Evolutionary conservation across 2,797 vertebrate species (phyloP), one percentile per base, ranked within the genome.

Genomic region (Acanthopagrus latus): DNA sequence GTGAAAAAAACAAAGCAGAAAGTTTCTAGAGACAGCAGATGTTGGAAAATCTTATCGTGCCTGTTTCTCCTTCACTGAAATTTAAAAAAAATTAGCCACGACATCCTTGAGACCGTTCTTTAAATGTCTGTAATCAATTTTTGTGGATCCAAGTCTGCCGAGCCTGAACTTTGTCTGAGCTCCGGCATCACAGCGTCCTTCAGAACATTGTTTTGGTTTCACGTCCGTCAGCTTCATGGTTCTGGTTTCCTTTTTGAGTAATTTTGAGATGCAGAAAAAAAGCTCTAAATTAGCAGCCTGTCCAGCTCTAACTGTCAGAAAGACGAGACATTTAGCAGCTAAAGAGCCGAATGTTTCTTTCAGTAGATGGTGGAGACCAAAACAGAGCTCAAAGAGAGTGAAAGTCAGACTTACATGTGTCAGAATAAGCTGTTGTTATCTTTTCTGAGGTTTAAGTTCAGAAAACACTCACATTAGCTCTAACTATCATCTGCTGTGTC

Each of bases 11-110:
- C 38, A 70, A 69, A 73, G 23, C 21, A 58, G 33, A 46, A 50
- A 4, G 46, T 62, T 81, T 76, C 69, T 72, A 47, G 43, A 72
- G 70, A 74, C 5, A 56, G 33, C 62, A 76, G 56, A 74, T 48
- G 54, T 57, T 64, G 25, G 74, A 80, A 79, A 79, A 47, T 63
- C 55, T 52, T 68, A 70, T 60, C 25, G 25, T 50, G 58, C 50
- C 57, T 46, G 64, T 73, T 54, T 68, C 57, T 25, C 44, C 21
- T 29, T 52, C 41, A 8, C 51, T 70, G 41, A n/a, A 58, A 33
- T n/a, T n/a, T n/a, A n/a, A 20, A 63, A 67, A 33, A 43, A 79
- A 70, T 21, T 48, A 69, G 41, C 41, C 48, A 62, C 29, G 68
- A n/a, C 58, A 51, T 74, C 13, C 16, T 64, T 55, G 21, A 50